Evolutionary conservation across 2,113 vertebrate genomes (phyloP).

Genomic region (Lota lota): DNA sequence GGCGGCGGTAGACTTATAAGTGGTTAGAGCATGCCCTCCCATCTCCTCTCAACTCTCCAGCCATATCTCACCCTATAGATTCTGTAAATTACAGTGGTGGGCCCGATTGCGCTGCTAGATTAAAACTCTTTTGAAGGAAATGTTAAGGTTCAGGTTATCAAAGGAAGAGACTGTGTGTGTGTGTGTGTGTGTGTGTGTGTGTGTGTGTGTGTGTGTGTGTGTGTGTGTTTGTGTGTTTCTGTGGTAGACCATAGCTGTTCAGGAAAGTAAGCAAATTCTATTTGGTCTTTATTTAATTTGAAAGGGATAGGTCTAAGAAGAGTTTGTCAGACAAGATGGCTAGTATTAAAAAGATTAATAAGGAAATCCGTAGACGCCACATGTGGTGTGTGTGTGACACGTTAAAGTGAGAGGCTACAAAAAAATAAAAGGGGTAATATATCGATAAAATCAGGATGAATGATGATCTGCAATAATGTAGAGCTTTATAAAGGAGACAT

Average conservation of each 20-base stretch:
- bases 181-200: neutral
- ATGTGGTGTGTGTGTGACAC: no score
- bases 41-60: constrained; percentile 6
- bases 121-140: constrained; percentile 46
- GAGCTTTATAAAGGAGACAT: constrained; percentile 19
- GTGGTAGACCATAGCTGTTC: neutral
- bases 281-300: constrained; percentile 6
- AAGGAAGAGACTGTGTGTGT: neutral
- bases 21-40: neutral
- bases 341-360: no score
- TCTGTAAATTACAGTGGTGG: constrained; percentile 53
- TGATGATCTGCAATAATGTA: no score
- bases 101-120: constrained; percentile 37
- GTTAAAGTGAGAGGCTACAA: no score
- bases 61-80: constrained; percentile 46
- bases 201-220: neutral
- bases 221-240: neutral
- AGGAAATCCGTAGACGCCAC: no score
- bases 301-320: neutral
- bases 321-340: no score
- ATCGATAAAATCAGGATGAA: no score
- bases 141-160: constrained; percentile 43
- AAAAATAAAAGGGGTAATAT: no score
- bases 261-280: no score
- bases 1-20: constrained; percentile 19